phyloP scores from a whole-genome alignment of 2,113 vertebrate genomes.

The Oriolus oriolus region DNA sequence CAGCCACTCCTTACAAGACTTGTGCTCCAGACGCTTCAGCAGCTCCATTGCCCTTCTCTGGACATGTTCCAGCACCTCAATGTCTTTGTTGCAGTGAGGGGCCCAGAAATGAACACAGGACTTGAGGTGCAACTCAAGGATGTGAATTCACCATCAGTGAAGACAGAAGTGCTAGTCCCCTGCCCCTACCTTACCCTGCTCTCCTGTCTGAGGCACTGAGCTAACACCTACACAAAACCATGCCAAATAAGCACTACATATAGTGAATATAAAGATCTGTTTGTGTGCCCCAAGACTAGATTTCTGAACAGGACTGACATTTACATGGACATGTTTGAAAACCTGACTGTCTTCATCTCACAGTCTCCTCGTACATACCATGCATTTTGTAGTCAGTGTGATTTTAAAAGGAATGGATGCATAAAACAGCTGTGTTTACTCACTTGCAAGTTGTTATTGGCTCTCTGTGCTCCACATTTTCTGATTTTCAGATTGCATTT shows the following conservation, averaged over 20 bases:
- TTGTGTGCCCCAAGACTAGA: neutral
- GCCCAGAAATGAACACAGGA: neutral
- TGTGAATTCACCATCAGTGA: neutral
- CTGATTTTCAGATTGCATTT: conserved; percentile 77
- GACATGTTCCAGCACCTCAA: neutral
- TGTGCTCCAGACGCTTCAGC: neutral
- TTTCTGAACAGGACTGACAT: neutral
- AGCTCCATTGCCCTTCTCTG: neutral
- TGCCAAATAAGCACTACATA: neutral
- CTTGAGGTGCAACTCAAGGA: neutral
- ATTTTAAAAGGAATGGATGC: neutral
- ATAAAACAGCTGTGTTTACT: conserved; percentile 39
- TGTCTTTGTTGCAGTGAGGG: neutral
- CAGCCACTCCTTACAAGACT: neutral
- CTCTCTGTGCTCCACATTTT: conserved; percentile 80
- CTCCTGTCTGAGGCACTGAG: neutral
- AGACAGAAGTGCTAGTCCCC: neutral
- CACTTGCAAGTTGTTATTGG: conserved; percentile 94
- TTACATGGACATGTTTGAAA: accelerated
- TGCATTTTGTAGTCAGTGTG: neutral
- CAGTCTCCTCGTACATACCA: neutral
- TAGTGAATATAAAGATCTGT: neutral
- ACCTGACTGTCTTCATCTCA: neutral
- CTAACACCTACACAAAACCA: neutral
- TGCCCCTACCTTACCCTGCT: neutral